Conservation (phyloP, 2,113 vertebrate genomes). For the Chrysochloris asiatica region DNA sequence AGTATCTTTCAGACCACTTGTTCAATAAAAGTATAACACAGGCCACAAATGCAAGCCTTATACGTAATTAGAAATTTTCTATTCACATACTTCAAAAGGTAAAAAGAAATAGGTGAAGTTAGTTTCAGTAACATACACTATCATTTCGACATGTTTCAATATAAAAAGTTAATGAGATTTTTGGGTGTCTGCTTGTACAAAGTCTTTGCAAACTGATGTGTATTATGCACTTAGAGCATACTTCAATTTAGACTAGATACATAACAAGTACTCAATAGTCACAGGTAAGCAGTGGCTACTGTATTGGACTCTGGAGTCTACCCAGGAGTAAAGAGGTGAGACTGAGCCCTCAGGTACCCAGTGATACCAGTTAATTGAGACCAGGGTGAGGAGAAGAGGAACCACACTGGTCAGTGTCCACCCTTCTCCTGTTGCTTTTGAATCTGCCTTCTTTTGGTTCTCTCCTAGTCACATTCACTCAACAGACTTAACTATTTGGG, state of each 20-base stretch:
- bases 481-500: neutral
- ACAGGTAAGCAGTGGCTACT: neutral
- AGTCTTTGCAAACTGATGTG: neutral
- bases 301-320: neutral
- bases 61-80: neutral
- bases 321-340: neutral
- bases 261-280: neutral
- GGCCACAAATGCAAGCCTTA: neutral
- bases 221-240: neutral
- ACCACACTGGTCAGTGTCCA: accelerated
- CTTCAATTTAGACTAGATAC: neutral
- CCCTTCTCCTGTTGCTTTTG: neutral
- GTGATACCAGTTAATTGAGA: neutral
- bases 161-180: neutral
- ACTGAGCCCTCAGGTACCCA: neutral
- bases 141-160: neutral
- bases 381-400: no score
- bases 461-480: neutral
- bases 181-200: no score
- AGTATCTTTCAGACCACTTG: neutral
- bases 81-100: neutral
- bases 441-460: neutral
- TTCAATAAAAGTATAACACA: neutral
- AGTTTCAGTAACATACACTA: neutral
- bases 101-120: neutral